phyloP scores from a whole-genome alignment of 92 coral and sea anemone genomes.

The Chrysogorgia sp. region DNA sequence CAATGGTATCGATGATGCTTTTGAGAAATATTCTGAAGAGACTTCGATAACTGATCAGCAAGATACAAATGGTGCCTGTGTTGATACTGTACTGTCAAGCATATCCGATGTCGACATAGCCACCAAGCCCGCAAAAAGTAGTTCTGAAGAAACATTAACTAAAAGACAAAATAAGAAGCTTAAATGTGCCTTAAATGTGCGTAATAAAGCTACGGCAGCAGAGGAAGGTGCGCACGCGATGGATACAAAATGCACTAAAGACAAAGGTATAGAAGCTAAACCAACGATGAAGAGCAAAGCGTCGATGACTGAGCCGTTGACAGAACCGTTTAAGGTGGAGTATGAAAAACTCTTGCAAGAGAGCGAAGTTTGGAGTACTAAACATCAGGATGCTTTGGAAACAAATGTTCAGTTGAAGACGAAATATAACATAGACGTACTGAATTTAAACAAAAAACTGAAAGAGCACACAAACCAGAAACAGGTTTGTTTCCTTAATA shows the following conservation, averaged over 20 bases:
- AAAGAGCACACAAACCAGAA: slow-evolving; percentile 60
- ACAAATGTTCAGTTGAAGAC: slow-evolving; percentile 58
- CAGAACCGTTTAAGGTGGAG: slow-evolving; percentile 81
- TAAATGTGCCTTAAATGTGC: neutral
- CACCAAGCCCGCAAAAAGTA: neutral
- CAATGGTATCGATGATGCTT: neutral
- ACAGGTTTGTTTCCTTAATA: slow-evolving; percentile 61
- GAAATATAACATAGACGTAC: slow-evolving; percentile 59
- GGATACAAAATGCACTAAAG: slow-evolving; percentile 24
- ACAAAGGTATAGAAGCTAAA: slow-evolving; percentile 82
- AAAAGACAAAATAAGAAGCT: slow-evolving; percentile 9
- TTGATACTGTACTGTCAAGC: slow-evolving; percentile 4
- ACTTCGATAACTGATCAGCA: neutral
- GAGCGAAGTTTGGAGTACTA: slow-evolving; percentile 64
- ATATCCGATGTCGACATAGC: neutral
- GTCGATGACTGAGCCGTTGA: slow-evolving; percentile 74
- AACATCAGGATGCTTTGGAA: slow-evolving; percentile 66
- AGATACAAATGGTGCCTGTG: neutral
- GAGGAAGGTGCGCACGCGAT: neutral
- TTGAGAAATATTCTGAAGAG: neutral
- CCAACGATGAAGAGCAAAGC: slow-evolving; percentile 75
- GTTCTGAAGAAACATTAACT: neutral
- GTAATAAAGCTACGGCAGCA: neutral
- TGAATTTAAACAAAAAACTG: slow-evolving; percentile 72
- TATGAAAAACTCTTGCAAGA: slow-evolving; percentile 69